Percentiles rank a stretch among this genome's conserved stretches.
These are phyloP conservation scores for Morbakka virulenta DNA, from an alignment of 30 jellyfish, hydroid and myxozoan species.

Conservation along the genomic window DNA sequence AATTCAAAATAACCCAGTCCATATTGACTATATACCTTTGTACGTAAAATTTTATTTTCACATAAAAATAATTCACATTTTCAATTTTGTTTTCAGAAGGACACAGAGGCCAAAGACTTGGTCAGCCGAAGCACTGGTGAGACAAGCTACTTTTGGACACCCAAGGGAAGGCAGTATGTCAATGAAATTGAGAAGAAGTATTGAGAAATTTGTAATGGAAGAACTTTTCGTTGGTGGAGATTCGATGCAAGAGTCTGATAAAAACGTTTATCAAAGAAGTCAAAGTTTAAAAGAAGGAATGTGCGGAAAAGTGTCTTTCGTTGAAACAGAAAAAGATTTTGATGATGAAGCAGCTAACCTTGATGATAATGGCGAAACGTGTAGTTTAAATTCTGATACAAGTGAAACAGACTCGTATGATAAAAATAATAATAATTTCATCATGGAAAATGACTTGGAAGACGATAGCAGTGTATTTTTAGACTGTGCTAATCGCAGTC, in stretches of 20 bases:
- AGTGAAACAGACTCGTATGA: not conserved
- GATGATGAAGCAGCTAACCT: not conserved
- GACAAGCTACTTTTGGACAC: slow-evolving; percentile 76
- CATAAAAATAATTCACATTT: too few relatives aligned
- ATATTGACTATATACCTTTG: too few relatives aligned
- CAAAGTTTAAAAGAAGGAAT: not conserved
- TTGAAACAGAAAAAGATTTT: not conserved
- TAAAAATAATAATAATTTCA: too few relatives aligned
- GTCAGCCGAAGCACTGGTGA: slow-evolving; percentile 58
- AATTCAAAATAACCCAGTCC: too few relatives aligned
- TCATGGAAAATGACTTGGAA: not conserved
- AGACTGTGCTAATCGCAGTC: not conserved
- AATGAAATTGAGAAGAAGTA: slow-evolving; percentile 56
- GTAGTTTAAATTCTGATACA: not conserved
- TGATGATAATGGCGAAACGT: not conserved
- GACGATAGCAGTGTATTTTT: too few relatives aligned
- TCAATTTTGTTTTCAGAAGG: too few relatives aligned
- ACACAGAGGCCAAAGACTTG: slow-evolving; percentile 34
- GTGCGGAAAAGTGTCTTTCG: not conserved
- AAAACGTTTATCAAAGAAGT: not conserved
- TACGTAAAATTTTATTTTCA: too few relatives aligned
- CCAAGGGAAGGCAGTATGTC: slow-evolving; percentile 84
- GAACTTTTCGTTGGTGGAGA: slow-evolving; percentile 23
- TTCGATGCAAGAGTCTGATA: not conserved
- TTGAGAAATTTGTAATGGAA: slow-evolving; percentile 55